These are phyloP conservation scores for Pluvialis apricaria DNA, from an alignment of 2,113 vertebrate species.

Conservation along the genomic window DNA sequence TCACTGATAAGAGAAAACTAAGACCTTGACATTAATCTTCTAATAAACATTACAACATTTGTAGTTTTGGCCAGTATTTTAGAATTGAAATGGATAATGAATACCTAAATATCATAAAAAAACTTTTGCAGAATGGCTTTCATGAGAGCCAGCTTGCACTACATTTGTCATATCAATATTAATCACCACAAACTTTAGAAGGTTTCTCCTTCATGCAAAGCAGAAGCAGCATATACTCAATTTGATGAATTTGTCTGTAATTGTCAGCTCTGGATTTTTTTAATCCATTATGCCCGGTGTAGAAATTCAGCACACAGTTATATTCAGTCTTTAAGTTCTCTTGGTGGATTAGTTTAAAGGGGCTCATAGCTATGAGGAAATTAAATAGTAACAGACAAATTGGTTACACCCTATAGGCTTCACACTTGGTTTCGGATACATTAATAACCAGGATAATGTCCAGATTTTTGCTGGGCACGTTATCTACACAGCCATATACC, in stretches of 20 bases:
- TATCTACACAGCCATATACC: neutral
- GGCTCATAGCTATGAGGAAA: neutral
- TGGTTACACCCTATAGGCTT: neutral
- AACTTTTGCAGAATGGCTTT: neutral
- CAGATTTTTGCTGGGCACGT: neutral
- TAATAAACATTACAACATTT: neutral
- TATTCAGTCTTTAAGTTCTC: neutral
- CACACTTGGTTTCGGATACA: neutral
- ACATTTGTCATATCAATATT: neutral
- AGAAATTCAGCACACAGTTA: neutral
- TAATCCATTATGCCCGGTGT: neutral
- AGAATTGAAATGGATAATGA: neutral
- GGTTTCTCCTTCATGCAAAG: neutral
- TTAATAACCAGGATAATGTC: neutral
- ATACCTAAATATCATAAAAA: neutral
- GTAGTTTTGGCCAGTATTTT: neutral
- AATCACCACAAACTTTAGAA: neutral
- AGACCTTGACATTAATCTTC: neutral
- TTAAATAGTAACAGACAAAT: neutral
- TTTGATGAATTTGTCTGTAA: neutral
- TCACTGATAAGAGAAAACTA: neutral
- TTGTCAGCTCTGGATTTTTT: neutral
- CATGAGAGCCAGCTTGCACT: neutral
- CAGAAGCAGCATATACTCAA: neutral
- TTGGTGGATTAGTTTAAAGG: neutral